A percentile compares a stretch with the other conserved stretches of the same genome.
phyloP scores from a whole-genome alignment of 2,888 invertebrate species.

The Muschampia plurimacula region DNA sequence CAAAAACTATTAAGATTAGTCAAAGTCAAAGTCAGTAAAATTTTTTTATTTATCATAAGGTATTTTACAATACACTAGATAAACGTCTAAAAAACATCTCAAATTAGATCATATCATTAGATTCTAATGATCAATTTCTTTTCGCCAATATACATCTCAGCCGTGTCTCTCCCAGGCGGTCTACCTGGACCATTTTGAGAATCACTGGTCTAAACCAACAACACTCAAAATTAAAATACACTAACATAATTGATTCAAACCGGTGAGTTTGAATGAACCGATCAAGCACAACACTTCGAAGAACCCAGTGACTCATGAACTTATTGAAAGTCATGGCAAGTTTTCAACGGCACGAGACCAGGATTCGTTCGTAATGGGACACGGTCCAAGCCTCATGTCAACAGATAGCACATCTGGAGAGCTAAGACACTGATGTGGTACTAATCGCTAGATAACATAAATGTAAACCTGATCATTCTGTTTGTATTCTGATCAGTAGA shows the following conservation, averaged over 20 bases:
- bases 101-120: too few relatives aligned
- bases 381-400: constrained; percentile 19
- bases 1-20: too few relatives aligned
- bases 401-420: constrained; percentile 35
- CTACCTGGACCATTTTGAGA: too few relatives aligned
- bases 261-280: not conserved
- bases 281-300: not conserved
- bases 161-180: too few relatives aligned
- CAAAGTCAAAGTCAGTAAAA: too few relatives aligned
- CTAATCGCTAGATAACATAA: constrained; percentile 28
- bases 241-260: not conserved
- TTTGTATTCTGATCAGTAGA: constrained; percentile 8
- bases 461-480: not conserved
- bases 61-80: too few relatives aligned
- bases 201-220: not conserved
- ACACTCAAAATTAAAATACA: not conserved
- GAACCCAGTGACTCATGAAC: not conserved
- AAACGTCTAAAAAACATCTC: too few relatives aligned
- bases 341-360: constrained; percentile 25
- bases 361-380: constrained; percentile 28
- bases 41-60: too few relatives aligned
- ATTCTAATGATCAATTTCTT: too few relatives aligned
- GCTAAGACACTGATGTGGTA: constrained; percentile 27
- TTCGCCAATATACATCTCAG: too few relatives aligned
- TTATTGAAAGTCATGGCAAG: constrained; percentile 24